Evolutionary conservation across 2,888 invertebrate genomes (phyloP).

Genomic region (Tuberolachnus salignus): DNA sequence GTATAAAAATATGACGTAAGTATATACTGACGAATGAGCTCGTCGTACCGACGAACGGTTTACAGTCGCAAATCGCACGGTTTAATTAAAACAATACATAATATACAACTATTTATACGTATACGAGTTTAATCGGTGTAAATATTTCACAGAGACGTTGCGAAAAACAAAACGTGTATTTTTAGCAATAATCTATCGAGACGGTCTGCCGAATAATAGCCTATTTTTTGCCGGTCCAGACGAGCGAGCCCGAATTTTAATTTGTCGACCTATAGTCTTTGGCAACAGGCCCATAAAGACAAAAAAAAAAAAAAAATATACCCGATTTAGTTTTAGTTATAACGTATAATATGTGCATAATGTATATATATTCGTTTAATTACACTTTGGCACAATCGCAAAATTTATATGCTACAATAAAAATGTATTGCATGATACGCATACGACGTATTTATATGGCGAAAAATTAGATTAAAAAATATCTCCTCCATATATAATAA

Average conservation of each 20-base stretch:
- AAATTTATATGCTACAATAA: not conserved
- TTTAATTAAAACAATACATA: not conserved
- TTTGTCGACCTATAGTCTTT: slow-evolving; percentile 3
- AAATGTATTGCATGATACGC: not conserved
- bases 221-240: not conserved
- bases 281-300: slow-evolving; percentile 35
- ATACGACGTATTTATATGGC: not conserved
- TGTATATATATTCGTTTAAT: slow-evolving; percentile 25
- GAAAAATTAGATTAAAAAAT: not conserved
- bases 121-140: not conserved
- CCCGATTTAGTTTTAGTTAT: not conserved
- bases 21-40: not conserved
- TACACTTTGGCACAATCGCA: not conserved
- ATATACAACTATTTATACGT: not conserved
- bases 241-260: slow-evolving; percentile 26
- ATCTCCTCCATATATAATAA: not conserved
- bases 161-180: slow-evolving; percentile 21
- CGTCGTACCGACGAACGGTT: too few species aligned
- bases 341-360: too few species aligned
- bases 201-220: slow-evolving; percentile 20
- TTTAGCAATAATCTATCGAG: slow-evolving; percentile 37
- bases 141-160: not conserved
- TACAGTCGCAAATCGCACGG: too few species aligned
- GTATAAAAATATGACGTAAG: not conserved
- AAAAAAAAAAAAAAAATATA: not conserved